Conservation (phyloP, 1,140 invertebrate genomes). For the Drosophila nebulosa region DNA sequence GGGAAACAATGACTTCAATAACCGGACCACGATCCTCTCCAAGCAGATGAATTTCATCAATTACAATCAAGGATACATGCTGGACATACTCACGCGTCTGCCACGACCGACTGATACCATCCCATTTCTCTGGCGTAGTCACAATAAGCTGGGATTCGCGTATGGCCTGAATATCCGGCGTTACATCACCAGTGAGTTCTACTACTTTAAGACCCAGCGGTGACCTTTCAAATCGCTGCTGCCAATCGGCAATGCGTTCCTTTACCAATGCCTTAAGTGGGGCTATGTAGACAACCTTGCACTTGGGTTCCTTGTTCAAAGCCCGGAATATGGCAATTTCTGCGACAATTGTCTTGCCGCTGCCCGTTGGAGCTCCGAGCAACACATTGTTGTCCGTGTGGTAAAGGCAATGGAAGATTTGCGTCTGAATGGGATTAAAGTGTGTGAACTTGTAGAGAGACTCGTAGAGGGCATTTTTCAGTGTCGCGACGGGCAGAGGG, state of each 20-base stretch:
- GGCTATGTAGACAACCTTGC: conserved; percentile 98
- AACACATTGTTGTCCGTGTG: conserved; percentile 97
- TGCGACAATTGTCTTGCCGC: conserved; percentile 98
- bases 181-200: conserved; percentile 98
- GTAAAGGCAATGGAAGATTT: conserved; percentile 98
- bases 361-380: conserved; percentile 98
- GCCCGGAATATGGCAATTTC: conserved; percentile 98
- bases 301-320: conserved; percentile 90
- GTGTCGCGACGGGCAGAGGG: conserved; percentile 92
- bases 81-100: conserved; percentile 97
- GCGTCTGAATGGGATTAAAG: conserved; percentile 99
- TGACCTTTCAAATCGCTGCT: conserved; percentile 88
- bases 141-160: conserved; percentile 94
- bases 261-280: conserved; percentile 98
- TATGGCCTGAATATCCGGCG: conserved; percentile 95
- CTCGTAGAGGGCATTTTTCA: conserved; percentile 90
- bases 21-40: conserved; percentile 94
- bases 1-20: conserved; percentile 92
- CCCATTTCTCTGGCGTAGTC: conserved; percentile 99
- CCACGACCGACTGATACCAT: conserved; percentile 98
- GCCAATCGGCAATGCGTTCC: conserved; percentile 98
- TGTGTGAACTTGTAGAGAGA: conserved; percentile 94
- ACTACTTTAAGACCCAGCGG: conserved; percentile 93
- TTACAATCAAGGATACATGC: conserved; percentile 95
- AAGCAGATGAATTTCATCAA: conserved; percentile 99